phyloP scores from a whole-genome alignment of 2,113 vertebrate genomes.

The Hydropotes inermis region DNA sequence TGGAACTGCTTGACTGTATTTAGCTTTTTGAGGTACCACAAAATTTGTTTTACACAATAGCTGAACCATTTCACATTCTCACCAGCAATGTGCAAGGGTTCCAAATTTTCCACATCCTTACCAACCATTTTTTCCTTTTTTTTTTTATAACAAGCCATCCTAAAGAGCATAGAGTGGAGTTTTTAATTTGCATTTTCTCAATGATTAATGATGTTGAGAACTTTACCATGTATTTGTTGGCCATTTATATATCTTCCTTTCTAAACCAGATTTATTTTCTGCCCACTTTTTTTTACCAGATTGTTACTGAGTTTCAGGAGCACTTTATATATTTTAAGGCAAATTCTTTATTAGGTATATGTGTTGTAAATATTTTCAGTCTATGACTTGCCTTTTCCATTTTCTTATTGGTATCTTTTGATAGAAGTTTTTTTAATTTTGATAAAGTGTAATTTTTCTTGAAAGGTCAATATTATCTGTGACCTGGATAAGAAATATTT shows the following conservation, averaged over 20 bases:
- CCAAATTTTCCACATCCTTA: background rate
- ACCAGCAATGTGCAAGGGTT: background rate
- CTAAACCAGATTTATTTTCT: background rate
- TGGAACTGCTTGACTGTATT: background rate
- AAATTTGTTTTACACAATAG: background rate
- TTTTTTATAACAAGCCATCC: background rate
- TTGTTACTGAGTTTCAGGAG: background rate
- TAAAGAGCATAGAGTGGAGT: background rate
- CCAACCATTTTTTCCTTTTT: background rate
- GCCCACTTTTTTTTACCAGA: background rate
- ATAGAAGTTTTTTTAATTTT: background rate
- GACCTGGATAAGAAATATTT: background rate
- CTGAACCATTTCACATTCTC: background rate
- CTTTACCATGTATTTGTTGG: background rate
- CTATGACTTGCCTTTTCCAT: background rate
- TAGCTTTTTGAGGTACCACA: background rate
- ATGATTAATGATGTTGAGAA: background rate
- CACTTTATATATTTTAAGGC: background rate
- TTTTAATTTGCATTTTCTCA: background rate
- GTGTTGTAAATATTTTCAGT: background rate
- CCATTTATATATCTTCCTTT: background rate
- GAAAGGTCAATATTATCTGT: background rate
- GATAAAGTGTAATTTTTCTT: background rate
- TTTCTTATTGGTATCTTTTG: background rate
- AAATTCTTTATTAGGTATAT: background rate